Conservation (phyloP, 2,888 invertebrate genomes). For the Caenorhabditis wallacei region DNA sequence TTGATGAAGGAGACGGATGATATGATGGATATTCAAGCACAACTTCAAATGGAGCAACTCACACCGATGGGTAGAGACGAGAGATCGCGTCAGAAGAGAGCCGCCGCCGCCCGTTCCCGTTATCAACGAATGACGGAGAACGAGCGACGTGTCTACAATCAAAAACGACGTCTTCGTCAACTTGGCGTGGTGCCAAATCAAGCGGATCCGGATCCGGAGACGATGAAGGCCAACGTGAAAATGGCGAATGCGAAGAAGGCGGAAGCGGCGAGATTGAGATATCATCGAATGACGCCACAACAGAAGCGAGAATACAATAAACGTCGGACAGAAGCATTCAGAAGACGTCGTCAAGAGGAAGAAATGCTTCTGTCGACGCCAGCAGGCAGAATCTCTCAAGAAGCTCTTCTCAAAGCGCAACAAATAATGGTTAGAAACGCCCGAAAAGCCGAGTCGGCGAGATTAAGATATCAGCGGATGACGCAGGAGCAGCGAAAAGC, state of each 20-base stretch:
- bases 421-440: constrained; percentile 74
- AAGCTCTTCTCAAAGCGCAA: constrained; percentile 70
- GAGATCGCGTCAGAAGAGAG: constrained; percentile 67
- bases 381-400: constrained; percentile 72
- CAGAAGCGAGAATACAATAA: constrained; percentile 80
- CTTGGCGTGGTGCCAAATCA: constrained; percentile 66
- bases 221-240: constrained; percentile 75
- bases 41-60: constrained; percentile 31
- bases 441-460: constrained; percentile 72
- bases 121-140: constrained; percentile 79
- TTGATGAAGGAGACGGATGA: constrained; percentile 41
- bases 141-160: constrained; percentile 70
- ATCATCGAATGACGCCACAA: constrained; percentile 76
- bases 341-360: constrained; percentile 76
- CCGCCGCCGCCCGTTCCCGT: constrained; percentile 78
- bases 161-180: constrained; percentile 66
- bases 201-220: not conserved
- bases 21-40: constrained; percentile 37
- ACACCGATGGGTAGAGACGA: constrained; percentile 21
- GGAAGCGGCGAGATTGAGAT: constrained; percentile 72
- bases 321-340: constrained; percentile 80
- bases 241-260: constrained; percentile 77
- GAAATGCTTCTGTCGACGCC: constrained; percentile 81
- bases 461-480: constrained; percentile 72
- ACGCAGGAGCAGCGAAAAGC: constrained; percentile 69